phyloP scores from a whole-genome alignment of 2,113 vertebrate species.

The Rynchops niger region DNA sequence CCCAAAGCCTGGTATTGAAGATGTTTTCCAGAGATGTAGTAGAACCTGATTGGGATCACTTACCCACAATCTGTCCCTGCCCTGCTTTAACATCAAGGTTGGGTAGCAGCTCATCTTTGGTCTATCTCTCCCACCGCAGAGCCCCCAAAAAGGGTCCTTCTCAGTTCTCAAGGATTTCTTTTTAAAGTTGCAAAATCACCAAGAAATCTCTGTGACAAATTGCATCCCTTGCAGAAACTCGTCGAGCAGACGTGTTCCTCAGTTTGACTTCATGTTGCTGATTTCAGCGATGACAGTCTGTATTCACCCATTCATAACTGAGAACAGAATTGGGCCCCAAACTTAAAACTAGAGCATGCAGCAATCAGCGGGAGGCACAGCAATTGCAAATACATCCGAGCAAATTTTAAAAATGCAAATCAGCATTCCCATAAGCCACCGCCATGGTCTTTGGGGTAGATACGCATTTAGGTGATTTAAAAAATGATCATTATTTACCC shows the following conservation, averaged over 20 bases:
- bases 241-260: not conserved
- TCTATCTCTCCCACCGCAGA: not conserved
- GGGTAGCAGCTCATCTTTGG: not conserved
- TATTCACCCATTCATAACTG: not conserved
- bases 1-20: not conserved
- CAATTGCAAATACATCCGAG: not conserved
- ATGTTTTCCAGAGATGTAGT: not conserved
- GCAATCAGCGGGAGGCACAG: not conserved
- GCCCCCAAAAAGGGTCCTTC: rapidly evolving
- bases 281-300: not conserved
- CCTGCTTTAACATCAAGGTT: not conserved
- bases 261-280: not conserved
- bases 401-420: slow-evolving; percentile 65
- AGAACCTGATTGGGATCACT: not conserved
- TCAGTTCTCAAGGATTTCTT: not conserved
- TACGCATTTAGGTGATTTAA: slow-evolving; percentile 57
- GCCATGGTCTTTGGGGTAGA: slow-evolving; percentile 55
- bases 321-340: not conserved
- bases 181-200: not conserved
- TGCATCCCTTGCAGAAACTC: not conserved
- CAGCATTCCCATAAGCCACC: slow-evolving; percentile 27
- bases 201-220: not conserved
- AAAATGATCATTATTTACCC: slow-evolving; percentile 66
- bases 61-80: not conserved
- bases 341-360: slow-evolving; percentile 7